A percentile compares a stretch with the other conserved stretches of the same genome.
These are phyloP conservation scores for Mustela lutreola DNA, from an alignment of 2,113 vertebrate genomes.

Conservation along the genomic window DNA sequence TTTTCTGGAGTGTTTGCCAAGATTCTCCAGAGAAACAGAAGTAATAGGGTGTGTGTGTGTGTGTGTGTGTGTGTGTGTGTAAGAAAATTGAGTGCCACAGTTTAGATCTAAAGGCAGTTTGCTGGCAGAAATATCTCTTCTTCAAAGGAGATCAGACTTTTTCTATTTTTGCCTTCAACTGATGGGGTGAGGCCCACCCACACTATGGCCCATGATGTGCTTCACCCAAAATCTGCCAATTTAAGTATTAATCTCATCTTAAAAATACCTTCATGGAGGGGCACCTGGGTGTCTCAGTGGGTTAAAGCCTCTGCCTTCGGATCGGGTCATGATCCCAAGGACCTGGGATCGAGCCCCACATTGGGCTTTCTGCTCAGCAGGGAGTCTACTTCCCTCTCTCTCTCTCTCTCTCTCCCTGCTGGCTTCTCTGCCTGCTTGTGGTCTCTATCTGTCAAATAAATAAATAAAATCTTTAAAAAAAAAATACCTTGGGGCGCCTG, in stretches of 20 bases:
- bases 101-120: background rate
- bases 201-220: background rate
- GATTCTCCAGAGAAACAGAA: background rate
- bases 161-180: background rate
- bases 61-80: background rate
- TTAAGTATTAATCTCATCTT: conserved; percentile 5
- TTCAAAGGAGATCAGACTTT: background rate
- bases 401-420: too few species aligned
- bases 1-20: background rate
- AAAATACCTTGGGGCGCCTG: background rate
- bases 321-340: too few species aligned
- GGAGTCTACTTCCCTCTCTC: too few species aligned
- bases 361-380: too few species aligned
- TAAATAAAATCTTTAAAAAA: background rate
- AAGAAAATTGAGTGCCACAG: background rate
- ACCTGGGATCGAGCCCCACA: too few species aligned
- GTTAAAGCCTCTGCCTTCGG: too few species aligned
- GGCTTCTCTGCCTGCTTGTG: too few species aligned
- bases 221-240: background rate
- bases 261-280: background rate
- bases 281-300: too few species aligned
- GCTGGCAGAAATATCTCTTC: background rate
- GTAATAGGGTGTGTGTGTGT: background rate
- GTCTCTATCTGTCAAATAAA: too few species aligned
- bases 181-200: background rate